phyloP scores from a whole-genome alignment of 37 sponge, comb jelly and placozoan genomes.

The Theonella swinhoei region DNA sequence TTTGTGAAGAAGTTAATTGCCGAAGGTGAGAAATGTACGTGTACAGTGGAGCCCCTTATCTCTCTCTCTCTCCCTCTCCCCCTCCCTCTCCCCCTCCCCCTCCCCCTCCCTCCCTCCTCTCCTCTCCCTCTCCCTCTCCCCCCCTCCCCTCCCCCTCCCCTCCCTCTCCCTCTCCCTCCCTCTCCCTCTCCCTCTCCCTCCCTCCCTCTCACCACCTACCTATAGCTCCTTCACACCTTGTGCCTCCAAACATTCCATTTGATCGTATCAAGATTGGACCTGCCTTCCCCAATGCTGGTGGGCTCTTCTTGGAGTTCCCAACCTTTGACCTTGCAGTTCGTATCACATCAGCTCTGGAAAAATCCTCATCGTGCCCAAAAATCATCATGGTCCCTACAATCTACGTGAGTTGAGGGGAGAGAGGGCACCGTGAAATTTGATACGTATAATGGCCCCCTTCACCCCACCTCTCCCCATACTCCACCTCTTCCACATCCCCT shows the following conservation, averaged over 20 bases:
- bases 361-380: slow-evolving; percentile 2
- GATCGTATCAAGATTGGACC: slow-evolving; percentile 55
- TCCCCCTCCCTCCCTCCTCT: background rate
- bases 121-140: background rate
- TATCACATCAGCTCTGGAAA: slow-evolving; percentile 37
- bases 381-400: slow-evolving; percentile 42
- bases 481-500: no score
- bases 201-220: no score
- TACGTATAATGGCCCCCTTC: no score
- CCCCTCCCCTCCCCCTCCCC: background rate
- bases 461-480: no score
- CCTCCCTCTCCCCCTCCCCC: background rate
- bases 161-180: background rate
- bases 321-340: slow-evolving; percentile 47
- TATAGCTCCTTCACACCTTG: slow-evolving; percentile 7
- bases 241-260: background rate
- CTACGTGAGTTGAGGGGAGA: slow-evolving; percentile 23
- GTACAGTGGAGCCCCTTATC: background rate
- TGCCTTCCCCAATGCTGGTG: slow-evolving; percentile 49
- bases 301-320: slow-evolving; percentile 59
- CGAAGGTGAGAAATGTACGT: slow-evolving; percentile 1
- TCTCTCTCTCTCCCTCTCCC: background rate
- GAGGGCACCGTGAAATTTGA: background rate
- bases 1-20: slow-evolving; percentile 41
- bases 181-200: background rate